These are phyloP conservation scores for Sycophila sp. DNA, from an alignment of 1,140 invertebrate species.

Conservation along the genomic window DNA sequence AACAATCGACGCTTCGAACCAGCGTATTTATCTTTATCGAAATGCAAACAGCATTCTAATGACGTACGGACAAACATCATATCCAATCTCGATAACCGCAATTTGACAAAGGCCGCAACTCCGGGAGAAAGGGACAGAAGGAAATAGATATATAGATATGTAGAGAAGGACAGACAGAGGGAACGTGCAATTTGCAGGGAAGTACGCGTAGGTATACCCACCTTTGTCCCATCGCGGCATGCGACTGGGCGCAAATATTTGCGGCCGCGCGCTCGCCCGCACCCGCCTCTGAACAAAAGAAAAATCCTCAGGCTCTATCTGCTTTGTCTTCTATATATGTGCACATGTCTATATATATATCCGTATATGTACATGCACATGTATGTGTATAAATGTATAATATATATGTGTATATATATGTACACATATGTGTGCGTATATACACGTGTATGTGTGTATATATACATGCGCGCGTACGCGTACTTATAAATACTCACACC, in stretches of 20 bases:
- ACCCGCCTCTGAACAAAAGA: background rate
- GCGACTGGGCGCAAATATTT: background rate
- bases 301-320: background rate
- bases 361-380: too few species aligned
- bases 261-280: background rate
- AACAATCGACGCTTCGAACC: background rate
- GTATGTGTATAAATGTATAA: too few species aligned
- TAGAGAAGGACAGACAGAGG: background rate
- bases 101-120: background rate
- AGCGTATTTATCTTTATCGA: slow-evolving; percentile 17
- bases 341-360: background rate
- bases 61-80: slow-evolving; percentile 8
- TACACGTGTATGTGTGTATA: background rate
- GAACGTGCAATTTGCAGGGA: slow-evolving; percentile 4
- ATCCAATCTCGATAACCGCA: slow-evolving; percentile 18
- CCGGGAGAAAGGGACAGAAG: background rate
- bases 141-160: background rate
- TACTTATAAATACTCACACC: too few species aligned
- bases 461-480: too few species aligned
- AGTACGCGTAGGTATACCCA: background rate
- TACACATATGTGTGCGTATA: too few species aligned
- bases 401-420: too few species aligned
- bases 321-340: too few species aligned
- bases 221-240: background rate
- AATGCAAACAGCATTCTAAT: slow-evolving; percentile 7